Conservation (phyloP, 53 echinoderm and acorn worm species). For the Mesocentrotus franciscanus region DNA sequence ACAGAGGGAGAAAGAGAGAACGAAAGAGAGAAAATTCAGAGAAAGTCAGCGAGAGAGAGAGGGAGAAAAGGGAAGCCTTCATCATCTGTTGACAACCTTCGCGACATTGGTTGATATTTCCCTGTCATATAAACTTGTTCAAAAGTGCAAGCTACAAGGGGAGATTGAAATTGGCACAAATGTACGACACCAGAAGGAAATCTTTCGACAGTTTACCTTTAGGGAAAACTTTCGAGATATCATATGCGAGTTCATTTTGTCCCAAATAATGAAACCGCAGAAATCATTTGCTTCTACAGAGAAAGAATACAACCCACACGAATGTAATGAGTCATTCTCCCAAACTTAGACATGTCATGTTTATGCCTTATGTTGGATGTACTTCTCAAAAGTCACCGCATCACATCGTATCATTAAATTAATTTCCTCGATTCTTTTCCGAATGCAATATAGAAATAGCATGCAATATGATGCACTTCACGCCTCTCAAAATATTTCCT, state of each 20-base stretch:
- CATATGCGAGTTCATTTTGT: slow-evolving; percentile 16
- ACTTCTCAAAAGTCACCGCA: neutral
- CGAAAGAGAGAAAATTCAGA: neutral
- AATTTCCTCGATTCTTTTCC: neutral
- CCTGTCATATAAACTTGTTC: neutral
- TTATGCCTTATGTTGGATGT: neutral
- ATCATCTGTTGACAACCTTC: slow-evolving; percentile 1
- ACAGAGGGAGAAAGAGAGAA: neutral
- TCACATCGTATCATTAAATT: neutral
- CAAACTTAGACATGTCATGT: slow-evolving; percentile 18
- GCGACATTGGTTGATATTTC: neutral
- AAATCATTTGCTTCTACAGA: slow-evolving; percentile 8
- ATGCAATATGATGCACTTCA: neutral
- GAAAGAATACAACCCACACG: slow-evolving; percentile 1
- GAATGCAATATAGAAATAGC: neutral
- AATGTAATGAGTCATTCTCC: neutral
- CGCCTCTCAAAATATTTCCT: neutral
- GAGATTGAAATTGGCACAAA: slow-evolving; percentile 46
- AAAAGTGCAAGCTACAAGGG: slow-evolving; percentile 39
- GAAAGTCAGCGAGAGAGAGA: neutral
- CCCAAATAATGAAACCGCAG: slow-evolving; percentile 31
- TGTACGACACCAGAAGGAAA: slow-evolving; percentile 19
- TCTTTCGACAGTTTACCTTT: slow-evolving; percentile 35
- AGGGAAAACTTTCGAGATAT: slow-evolving; percentile 52
- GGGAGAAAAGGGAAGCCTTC: neutral